Conservation (phyloP, 2,888 invertebrate species). For the Pseudococcus longispinus region DNA sequence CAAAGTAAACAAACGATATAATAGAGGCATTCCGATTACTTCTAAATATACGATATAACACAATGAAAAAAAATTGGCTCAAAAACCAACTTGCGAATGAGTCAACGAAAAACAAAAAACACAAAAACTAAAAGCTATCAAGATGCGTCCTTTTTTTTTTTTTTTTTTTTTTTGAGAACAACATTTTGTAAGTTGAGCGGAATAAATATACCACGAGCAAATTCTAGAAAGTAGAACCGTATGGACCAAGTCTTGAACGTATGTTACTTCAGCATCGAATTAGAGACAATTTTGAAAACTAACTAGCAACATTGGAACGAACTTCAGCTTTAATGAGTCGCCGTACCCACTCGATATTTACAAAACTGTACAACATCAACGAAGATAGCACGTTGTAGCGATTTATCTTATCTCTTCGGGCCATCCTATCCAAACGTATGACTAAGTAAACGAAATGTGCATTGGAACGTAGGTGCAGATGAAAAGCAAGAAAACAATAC, state of each 20-base stretch:
- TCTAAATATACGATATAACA: neutral
- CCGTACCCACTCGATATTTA: neutral
- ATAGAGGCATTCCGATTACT: neutral
- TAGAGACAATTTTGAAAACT: neutral
- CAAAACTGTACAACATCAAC: neutral
- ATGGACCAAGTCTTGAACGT: neutral
- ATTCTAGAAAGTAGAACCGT: neutral
- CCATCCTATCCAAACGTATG: neutral
- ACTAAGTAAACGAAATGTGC: conserved; percentile 12
- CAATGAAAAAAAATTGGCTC: too few relatives aligned
- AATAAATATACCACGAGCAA: neutral
- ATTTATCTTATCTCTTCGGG: conserved; percentile 28
- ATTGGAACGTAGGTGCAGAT: neutral
- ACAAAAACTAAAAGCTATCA: too few relatives aligned
- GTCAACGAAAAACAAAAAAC: too few relatives aligned
- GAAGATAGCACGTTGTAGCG: neutral
- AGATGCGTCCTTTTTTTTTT: too few relatives aligned
- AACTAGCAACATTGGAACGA: neutral
- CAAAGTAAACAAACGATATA: neutral
- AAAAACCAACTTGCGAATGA: neutral
- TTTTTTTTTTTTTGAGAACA: too few relatives aligned
- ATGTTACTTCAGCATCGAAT: neutral
- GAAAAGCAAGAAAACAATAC: neutral
- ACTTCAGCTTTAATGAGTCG: neutral
- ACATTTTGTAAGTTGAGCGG: neutral